These are phyloP conservation scores for Phrynocephalus versicolor DNA, from an alignment of 2,113 vertebrate species.

Conservation along the genomic window DNA sequence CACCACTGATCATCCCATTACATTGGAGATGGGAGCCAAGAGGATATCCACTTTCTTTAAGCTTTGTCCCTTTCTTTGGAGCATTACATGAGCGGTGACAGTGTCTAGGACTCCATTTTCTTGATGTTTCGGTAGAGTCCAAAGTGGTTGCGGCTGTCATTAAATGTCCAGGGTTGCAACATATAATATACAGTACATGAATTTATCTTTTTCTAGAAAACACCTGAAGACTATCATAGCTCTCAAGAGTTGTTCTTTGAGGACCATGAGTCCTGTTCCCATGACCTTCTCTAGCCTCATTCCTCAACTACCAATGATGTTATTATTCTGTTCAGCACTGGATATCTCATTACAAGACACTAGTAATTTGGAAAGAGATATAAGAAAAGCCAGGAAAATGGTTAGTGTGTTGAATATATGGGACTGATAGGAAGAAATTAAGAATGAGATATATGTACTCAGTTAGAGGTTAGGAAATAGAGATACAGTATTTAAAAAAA, in stretches of 20 bases:
- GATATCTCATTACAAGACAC: neutral
- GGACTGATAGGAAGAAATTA: neutral
- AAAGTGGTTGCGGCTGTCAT: too few relatives aligned
- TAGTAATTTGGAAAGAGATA: neutral
- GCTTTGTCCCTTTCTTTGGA: too few relatives aligned
- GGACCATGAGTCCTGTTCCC: neutral
- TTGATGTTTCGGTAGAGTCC: too few relatives aligned
- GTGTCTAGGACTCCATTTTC: too few relatives aligned
- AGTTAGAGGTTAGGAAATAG: neutral
- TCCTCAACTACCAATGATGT: neutral
- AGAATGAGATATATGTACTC: slow-evolving; percentile 2
- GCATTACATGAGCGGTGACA: too few relatives aligned
- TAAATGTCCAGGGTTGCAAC: too few relatives aligned
- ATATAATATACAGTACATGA: too few relatives aligned
- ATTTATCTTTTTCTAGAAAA: neutral
- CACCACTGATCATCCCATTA: too few relatives aligned
- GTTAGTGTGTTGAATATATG: neutral
- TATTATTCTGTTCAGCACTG: neutral
- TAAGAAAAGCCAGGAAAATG: neutral
- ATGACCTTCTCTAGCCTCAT: neutral
- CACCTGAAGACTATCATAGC: neutral
- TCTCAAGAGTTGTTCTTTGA: neutral
- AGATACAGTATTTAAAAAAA: neutral
- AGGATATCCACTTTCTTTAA: too few relatives aligned
- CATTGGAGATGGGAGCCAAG: too few relatives aligned